phyloP scores from a whole-genome alignment of 2,888 invertebrate genomes.

The Tyria jacobaeae region DNA sequence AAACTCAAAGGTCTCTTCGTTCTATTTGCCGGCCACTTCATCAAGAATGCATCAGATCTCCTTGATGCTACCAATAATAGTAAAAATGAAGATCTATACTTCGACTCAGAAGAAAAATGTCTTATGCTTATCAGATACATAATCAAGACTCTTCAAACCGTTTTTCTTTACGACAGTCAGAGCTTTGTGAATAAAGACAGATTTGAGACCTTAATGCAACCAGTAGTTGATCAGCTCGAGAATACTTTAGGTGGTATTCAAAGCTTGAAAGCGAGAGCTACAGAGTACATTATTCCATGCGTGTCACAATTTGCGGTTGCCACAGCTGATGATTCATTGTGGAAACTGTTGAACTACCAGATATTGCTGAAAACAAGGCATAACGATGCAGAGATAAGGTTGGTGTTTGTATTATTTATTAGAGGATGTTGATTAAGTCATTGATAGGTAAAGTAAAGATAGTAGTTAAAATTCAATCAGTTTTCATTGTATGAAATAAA shows the following conservation, averaged over 20 bases:
- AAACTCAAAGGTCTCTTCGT: constrained; percentile 95
- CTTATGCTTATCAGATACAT: constrained; percentile 90
- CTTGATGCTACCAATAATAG: constrained; percentile 89
- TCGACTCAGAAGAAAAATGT: constrained; percentile 85
- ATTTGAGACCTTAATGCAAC: constrained; percentile 94
- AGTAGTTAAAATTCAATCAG: too few species aligned
- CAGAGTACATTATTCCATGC: constrained; percentile 90
- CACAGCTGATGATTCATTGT: constrained; percentile 93
- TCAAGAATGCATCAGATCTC: constrained; percentile 92
- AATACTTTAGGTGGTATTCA: constrained; percentile 89
- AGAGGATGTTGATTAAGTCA: too few species aligned
- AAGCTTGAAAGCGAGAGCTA: constrained; percentile 86
- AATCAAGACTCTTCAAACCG: constrained; percentile 90
- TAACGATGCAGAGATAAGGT: constrained; percentile 90
- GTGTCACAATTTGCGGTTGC: constrained; percentile 94
- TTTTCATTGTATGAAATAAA: too few species aligned
- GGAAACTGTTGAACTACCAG: constrained; percentile 97
- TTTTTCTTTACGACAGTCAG: constrained; percentile 94
- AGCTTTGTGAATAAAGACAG: constrained; percentile 94
- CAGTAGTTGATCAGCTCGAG: constrained; percentile 95
- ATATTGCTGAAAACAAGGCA: constrained; percentile 95
- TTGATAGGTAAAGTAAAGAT: too few species aligned
- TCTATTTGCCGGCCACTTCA: constrained; percentile 94
- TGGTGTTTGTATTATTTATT: constrained; percentile 18
- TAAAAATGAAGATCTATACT: constrained; percentile 84